These are phyloP conservation scores for Orius insidiosus DNA, from an alignment of 1,140 invertebrate genomes.

Conservation along the genomic window DNA sequence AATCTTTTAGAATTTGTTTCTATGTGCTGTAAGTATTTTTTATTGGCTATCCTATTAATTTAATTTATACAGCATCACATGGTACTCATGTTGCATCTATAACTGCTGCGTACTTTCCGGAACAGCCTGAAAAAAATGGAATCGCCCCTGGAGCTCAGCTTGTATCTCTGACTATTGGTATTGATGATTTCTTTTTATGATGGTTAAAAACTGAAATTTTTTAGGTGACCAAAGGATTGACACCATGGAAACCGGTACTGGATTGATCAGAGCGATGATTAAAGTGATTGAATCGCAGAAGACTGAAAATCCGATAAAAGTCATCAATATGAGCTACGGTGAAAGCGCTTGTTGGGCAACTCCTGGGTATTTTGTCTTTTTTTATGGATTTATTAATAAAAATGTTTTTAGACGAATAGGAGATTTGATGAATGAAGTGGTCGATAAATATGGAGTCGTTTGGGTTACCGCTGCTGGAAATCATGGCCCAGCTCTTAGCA, in stretches of 20 bases:
- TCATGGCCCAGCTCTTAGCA: slow-evolving; percentile 81
- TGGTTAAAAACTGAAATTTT: slow-evolving; percentile 2
- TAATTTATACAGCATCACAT: slow-evolving; percentile 55
- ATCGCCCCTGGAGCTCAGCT: slow-evolving; percentile 93
- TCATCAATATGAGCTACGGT: slow-evolving; percentile 97
- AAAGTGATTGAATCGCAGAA: slow-evolving; percentile 52
- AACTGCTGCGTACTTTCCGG: slow-evolving; percentile 78
- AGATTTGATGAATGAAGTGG: slow-evolving; percentile 71
- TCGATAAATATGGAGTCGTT: slow-evolving; percentile 80
- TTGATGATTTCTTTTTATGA: slow-evolving; percentile 2
- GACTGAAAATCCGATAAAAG: slow-evolving; percentile 41
- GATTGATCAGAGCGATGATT: slow-evolving; percentile 77
- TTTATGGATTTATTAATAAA: slow-evolving; percentile 33
- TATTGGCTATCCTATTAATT: not conserved
- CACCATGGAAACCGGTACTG: slow-evolving; percentile 93
- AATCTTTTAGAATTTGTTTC: slow-evolving; percentile 84
- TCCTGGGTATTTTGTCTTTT: too few species aligned
- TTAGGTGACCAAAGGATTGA: slow-evolving; percentile 61
- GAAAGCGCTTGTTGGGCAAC: slow-evolving; percentile 83
- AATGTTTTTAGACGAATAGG: slow-evolving; percentile 21
- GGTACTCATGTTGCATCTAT: slow-evolving; percentile 96
- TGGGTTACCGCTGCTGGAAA: slow-evolving; percentile 91
- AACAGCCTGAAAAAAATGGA: slow-evolving; percentile 79
- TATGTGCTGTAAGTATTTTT: slow-evolving; percentile 63
- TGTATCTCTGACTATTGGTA: slow-evolving; percentile 74